Evolutionary conservation across 2,797 vertebrate species (phyloP), one percentile per base, ranked within the genome.

Genomic region (Dicrostonyx torquatus): DNA sequence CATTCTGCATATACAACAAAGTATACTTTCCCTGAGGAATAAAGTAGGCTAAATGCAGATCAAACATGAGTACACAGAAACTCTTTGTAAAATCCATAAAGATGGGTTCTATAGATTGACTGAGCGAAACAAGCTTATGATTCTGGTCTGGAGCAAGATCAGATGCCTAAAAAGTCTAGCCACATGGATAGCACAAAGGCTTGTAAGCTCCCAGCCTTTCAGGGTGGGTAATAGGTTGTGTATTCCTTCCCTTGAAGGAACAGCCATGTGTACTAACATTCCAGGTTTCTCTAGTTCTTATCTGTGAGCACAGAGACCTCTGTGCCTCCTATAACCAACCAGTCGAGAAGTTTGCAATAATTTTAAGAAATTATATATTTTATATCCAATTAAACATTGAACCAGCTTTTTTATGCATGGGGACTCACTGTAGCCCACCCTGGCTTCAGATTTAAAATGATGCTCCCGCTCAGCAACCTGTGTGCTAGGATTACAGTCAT

Each of bases 291-390:
- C 31, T 24, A n/a, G 43, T 66, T 29, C 29, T 22, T 66, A 62
- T 18, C 43, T 45, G 17, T 48, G 29, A n/a, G 29, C 40, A 64
- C 40, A 34, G 15, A 84, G 60, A 66, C 11, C 40, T 43, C 37
- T 37, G 34, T 76, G 70, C 34, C 1, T 78, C 17, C 43, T 48
- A 76, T 15, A 72, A 77, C 87, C 24, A 91, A 55, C 43, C 14
- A 45, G 1, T 91, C 60, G 60, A 84, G 45, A 79, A 79, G 76
- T 34, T 84, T 79, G 2, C 4, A 26, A 17, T 66, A 45, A 64
- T 26, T 76, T 92, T 87, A 60, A 18, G 50, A 85, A 89, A 87
- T 89, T 92, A n/a, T 37, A 22, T 91, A 53, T n/a, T 40, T 89
- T 45, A 84, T 37, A 89, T 86, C 60, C 2, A 89, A 4, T 72